phyloP scores from a whole-genome alignment of 30 jellyfish, hydroid and myxozoan species.

The Pelagia noctiluca region DNA sequence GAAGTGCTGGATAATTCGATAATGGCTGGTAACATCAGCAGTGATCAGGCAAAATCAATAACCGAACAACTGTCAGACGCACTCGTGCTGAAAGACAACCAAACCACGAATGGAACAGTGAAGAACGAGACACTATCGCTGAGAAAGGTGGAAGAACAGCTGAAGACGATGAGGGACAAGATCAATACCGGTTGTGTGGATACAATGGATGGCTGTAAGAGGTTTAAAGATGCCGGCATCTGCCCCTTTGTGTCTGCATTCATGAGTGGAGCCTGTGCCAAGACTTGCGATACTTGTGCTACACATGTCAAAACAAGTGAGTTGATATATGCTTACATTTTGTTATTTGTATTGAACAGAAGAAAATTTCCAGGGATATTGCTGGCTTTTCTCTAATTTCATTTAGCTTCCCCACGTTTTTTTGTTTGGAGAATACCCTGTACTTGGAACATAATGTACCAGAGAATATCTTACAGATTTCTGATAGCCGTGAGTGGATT shows the following conservation, averaged over 20 bases:
- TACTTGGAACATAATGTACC: neutral
- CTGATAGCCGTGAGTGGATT: no score
- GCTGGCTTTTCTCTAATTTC: neutral
- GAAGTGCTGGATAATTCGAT: slow-evolving; percentile 79
- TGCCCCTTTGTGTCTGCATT: slow-evolving; percentile 94
- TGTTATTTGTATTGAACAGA: no score
- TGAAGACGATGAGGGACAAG: slow-evolving; percentile 30
- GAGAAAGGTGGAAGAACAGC: slow-evolving; percentile 5
- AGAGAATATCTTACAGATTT: no score
- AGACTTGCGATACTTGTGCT: slow-evolving; percentile 85
- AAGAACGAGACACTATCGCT: neutral
- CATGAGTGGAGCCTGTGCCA: slow-evolving; percentile 93
- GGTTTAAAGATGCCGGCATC: slow-evolving; percentile 91
- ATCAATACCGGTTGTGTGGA: slow-evolving; percentile 69
- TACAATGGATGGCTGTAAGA: slow-evolving; percentile 64
- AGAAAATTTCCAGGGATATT: neutral
- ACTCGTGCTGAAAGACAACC: slow-evolving; percentile 56
- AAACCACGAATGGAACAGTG: slow-evolving; percentile 11
- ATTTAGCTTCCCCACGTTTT: neutral
- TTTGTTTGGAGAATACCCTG: no score
- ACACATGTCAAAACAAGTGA: slow-evolving; percentile 44
- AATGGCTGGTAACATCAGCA: slow-evolving; percentile 75
- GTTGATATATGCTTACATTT: neutral
- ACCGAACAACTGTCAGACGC: slow-evolving; percentile 66
- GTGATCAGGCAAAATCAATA: slow-evolving; percentile 74